Conservation (phyloP, 2,113 vertebrate genomes). For the Lichenostomus cassidix region DNA sequence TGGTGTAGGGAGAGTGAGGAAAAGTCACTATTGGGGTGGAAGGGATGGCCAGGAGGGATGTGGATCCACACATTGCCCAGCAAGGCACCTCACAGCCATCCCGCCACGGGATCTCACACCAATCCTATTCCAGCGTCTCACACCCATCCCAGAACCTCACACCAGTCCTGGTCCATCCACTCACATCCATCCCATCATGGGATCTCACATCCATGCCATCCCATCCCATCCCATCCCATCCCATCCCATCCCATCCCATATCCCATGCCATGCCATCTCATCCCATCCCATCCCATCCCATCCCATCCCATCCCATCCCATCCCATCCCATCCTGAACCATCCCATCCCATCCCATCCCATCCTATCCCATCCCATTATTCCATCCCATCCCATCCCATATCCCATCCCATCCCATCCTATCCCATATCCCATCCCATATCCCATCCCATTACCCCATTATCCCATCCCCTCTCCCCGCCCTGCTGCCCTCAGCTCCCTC, state of each 20-base stretch:
- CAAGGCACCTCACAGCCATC: accelerated
- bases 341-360: not conserved
- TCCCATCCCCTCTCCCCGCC: not conserved
- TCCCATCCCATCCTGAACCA: too few species aligned
- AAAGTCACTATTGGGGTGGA: not conserved
- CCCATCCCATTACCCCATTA: not conserved
- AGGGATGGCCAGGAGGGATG: not conserved
- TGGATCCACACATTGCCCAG: not conserved
- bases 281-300: too few species aligned
- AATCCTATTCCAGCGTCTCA: not conserved
- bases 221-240: not conserved
- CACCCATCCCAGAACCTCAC: not conserved
- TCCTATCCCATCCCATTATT: not conserved
- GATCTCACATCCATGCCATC: too few species aligned
- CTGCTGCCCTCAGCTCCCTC: not conserved
- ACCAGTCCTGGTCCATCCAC: too few species aligned
- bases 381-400: not conserved
- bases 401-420: not conserved
- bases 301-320: not conserved
- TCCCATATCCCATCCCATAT: too few species aligned
- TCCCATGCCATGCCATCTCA: too few species aligned
- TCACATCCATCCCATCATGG: not conserved
- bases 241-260: not conserved
- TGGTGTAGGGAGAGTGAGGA: not conserved
- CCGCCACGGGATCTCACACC: too few species aligned